A percentile compares a stretch with the other conserved stretches of the same genome.
Conservation (phyloP, 2,888 invertebrate genomes). For the Trissoscelio sp. region DNA sequence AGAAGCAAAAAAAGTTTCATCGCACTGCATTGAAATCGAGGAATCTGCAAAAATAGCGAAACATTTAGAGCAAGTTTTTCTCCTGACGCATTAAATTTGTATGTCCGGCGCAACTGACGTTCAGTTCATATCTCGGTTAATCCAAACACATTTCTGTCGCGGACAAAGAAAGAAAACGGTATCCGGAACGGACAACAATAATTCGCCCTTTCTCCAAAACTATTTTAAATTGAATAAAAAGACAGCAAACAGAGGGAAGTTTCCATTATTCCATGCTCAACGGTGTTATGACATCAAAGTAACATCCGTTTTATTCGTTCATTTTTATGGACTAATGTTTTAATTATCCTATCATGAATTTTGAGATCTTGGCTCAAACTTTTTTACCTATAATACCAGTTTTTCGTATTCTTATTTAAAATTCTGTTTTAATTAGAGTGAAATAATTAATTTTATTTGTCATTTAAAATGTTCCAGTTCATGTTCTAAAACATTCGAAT, state of each 20-base stretch:
- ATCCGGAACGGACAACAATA: not conserved
- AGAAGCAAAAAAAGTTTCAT: no score
- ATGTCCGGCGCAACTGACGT: conserved; percentile 10
- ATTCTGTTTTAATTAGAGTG: no score
- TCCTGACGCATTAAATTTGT: not conserved
- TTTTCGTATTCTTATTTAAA: not conserved
- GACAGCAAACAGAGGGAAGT: not conserved
- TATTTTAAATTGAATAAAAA: not conserved
- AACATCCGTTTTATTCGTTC: not conserved
- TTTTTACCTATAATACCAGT: not conserved
- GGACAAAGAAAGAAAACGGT: not conserved
- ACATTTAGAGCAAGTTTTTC: conserved; percentile 1
- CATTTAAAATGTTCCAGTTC: no score
- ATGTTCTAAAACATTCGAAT: no score
- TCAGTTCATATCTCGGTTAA: conserved; percentile 12
- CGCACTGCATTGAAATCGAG: no score
- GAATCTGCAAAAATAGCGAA: no score
- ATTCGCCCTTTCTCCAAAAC: not conserved
- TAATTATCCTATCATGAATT: not conserved
- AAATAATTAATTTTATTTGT: no score
- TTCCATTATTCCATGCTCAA: not conserved
- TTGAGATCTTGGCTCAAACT: not conserved
- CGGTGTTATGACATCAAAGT: not conserved
- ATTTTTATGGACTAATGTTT: not conserved
- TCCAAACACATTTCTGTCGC: conserved; percentile 4